phyloP scores from a whole-genome alignment of 2,797 vertebrate genomes.

The Clamator glandarius region DNA sequence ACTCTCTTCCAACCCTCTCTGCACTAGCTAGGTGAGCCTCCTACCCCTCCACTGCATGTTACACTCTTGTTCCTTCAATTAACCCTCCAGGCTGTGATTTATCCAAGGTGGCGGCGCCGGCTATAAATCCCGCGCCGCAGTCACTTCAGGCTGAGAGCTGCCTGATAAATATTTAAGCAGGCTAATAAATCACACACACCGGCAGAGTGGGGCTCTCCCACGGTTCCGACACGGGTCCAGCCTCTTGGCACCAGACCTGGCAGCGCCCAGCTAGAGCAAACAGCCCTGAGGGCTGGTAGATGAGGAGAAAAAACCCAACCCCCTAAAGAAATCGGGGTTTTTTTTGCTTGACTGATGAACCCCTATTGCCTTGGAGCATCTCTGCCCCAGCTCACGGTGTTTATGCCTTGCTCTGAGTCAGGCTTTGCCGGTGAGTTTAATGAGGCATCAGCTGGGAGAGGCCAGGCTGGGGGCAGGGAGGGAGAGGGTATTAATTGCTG shows the following conservation, averaged over 20 bases:
- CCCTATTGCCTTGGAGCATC: not conserved
- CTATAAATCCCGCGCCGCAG: not conserved
- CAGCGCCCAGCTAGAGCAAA: rapidly evolving
- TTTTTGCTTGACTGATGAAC: not conserved
- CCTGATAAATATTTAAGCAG: not conserved
- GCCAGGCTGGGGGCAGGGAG: not conserved
- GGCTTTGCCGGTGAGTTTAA: not conserved
- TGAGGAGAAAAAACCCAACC: not conserved
- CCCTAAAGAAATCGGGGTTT: rapidly evolving
- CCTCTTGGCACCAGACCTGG: not conserved
- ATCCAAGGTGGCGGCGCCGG: not conserved
- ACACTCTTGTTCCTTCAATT: not conserved
- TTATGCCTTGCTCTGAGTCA: not conserved
- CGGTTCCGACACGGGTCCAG: not conserved
- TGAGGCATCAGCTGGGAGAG: constrained; percentile 8
- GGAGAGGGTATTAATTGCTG: not conserved
- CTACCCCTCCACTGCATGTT: rapidly evolving
- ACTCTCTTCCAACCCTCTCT: not conserved
- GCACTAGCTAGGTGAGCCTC: not conserved
- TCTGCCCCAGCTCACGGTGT: not conserved
- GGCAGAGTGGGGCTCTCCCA: not conserved
- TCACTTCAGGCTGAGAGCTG: not conserved
- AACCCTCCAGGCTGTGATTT: not conserved
- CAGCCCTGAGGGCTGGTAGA: not conserved
- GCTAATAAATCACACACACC: not conserved